These are phyloP conservation scores for Chrysomallon squamiferum DNA, from an alignment of 1,140 invertebrate species.

Conservation along the genomic window DNA sequence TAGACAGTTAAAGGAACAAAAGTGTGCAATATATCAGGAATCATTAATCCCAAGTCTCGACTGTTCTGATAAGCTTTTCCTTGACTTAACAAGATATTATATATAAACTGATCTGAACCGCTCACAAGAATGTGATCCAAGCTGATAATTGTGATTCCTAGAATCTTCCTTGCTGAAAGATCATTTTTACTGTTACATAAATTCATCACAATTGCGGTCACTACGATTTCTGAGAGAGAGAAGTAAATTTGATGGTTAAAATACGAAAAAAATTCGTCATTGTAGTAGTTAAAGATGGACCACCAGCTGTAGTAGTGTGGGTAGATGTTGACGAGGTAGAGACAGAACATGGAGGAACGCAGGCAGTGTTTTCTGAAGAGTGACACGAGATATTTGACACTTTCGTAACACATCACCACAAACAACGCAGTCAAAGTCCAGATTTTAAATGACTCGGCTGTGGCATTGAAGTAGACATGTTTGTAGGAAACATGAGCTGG, in stretches of 20 bases:
- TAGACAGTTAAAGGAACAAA: no score
- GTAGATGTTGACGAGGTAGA: background rate
- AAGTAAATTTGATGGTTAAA: background rate
- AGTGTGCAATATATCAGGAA: background rate
- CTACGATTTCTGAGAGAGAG: background rate
- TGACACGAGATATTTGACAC: background rate
- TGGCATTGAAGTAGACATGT: conserved; percentile 74
- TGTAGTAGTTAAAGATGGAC: conserved; percentile 1
- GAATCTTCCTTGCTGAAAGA: background rate
- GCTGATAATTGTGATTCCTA: background rate
- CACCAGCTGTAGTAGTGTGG: background rate
- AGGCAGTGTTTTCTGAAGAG: background rate
- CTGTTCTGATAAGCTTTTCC: background rate
- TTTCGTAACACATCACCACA: conserved; percentile 71
- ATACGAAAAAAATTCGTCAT: background rate
- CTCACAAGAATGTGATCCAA: background rate
- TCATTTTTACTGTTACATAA: background rate
- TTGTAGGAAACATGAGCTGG: no score
- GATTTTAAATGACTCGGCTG: conserved; percentile 76
- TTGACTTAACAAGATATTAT: background rate
- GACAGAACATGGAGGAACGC: background rate
- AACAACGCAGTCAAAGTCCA: conserved; percentile 76
- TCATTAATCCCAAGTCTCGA: background rate
- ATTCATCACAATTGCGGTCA: background rate
- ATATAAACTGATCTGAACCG: background rate